phyloP scores from a whole-genome alignment of 2,797 vertebrate genomes.

The Thripadectes ignobilis region DNA sequence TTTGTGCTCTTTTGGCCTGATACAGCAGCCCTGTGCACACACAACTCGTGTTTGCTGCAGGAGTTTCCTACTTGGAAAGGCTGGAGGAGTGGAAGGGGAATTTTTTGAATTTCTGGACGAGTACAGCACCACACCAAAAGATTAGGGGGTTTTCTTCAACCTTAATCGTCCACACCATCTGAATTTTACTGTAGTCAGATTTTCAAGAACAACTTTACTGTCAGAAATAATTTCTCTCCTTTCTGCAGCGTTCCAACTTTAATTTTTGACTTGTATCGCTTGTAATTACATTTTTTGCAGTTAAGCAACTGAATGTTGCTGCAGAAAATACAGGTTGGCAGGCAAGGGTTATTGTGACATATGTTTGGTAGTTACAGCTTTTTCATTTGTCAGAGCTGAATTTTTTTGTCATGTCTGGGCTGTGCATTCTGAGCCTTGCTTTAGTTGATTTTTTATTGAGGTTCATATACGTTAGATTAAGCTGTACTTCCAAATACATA shows the following conservation, averaged over 20 bases:
- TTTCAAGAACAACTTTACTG: background rate
- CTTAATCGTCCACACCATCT: background rate
- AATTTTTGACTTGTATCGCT: background rate
- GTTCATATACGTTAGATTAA: background rate
- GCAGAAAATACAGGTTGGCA: background rate
- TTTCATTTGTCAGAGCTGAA: background rate
- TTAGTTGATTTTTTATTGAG: background rate
- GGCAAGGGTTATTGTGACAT: background rate
- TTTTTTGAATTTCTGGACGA: background rate
- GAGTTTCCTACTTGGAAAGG: background rate
- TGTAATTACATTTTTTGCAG: background rate
- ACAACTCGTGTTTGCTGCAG: background rate
- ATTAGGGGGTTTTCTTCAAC: background rate
- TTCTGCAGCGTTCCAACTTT: background rate
- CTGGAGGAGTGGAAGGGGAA: background rate
- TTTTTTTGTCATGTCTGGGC: background rate
- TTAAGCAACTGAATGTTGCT: background rate
- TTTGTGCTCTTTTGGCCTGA: constrained; percentile 40
- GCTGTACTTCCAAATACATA: background rate
- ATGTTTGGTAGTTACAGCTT: background rate
- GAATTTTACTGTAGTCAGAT: background rate
- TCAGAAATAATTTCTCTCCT: background rate
- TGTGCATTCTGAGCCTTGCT: background rate
- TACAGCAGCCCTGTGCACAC: background rate
- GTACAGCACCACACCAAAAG: background rate